phyloP scores from a whole-genome alignment of 23 tunicate genomes.

The Phallusia fumigata region DNA sequence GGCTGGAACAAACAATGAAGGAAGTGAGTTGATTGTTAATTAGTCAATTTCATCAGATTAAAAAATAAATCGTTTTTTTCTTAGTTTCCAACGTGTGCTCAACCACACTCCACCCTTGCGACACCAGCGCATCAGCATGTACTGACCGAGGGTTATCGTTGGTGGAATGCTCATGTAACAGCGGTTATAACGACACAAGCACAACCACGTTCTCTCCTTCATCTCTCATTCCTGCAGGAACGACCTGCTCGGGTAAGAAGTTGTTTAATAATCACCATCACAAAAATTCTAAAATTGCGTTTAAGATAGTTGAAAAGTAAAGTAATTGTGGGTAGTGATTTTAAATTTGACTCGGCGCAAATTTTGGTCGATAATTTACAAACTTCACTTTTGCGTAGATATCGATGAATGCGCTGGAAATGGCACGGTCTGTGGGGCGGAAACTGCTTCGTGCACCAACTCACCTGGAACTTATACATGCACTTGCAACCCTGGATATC shows the following conservation, averaged over 20 bases:
- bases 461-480: not conserved
- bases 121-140: not conserved
- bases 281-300: not conserved
- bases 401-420: not conserved
- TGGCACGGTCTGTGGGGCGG: not conserved
- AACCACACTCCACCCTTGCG: not conserved
- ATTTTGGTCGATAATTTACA: not conserved
- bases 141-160: not conserved
- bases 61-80: too few species aligned
- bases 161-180: not conserved
- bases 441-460: not conserved
- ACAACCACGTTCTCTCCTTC: not conserved
- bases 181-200: not conserved
- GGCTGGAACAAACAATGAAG: too few species aligned
- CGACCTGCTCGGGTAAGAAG: not conserved
- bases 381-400: too few species aligned
- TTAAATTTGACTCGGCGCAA: not conserved
- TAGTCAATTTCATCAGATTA: too few species aligned
- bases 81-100: not conserved
- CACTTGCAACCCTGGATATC: not conserved
- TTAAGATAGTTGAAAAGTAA: too few species aligned
- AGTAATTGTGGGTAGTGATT: too few species aligned
- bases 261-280: not conserved
- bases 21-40: too few species aligned
- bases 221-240: not conserved